Evolutionary conservation across 2,888 invertebrate species (phyloP), one percentile per base, ranked within the genome.

Genomic region (Dermolepida albohirtum): DNA sequence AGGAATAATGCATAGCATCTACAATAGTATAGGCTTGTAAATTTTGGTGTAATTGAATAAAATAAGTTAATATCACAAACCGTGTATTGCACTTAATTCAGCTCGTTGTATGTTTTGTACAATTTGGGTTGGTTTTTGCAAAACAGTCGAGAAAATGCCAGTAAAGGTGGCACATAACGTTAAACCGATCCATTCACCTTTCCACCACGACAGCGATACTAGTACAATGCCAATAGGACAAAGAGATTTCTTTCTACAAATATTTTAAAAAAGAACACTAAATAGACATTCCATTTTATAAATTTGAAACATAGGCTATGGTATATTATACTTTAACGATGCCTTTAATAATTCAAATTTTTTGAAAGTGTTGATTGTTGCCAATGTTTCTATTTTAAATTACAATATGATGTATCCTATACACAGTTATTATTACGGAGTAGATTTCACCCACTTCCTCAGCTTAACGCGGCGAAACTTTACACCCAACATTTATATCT

Each of bases 131-230:
- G 47, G 47, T 16, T 47, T 47, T 47, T 47, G 11, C 59, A 51
- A 41, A 29, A 66, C 39, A 54, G 27, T 22, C 34, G 27, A 14
- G 12, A 73, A 64, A 59, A 74, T 57, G 16, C 50, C 59, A 5
- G 72, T 57, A 39, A 74, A 86, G 0, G 87, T 86, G 29, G 86
- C 87, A 49, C 83, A 84, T 69, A 89, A 82, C 7, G 88, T 87
- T 72, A 88, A 85, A 57, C 89, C 88, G 71, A 89, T 87, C 86
- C 88, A 87, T 81, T 89, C 89, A 5, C 88, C 88, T 39, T 86
- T 84, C 83, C 87, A 88, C 88, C 88, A 88, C 62, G 86, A 86
- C 74, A 88, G 84, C 72, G 87, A 85, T 74, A 87, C 87, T 51
- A 88, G 84, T 72, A 89, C 87, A 72, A 85, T 81, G 44, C 88